Percentiles rank a stretch among this genome's conserved stretches.
Evolutionary conservation across 2,797 vertebrate genomes (phyloP).

Genomic region (Rhynchonycteris naso): DNA sequence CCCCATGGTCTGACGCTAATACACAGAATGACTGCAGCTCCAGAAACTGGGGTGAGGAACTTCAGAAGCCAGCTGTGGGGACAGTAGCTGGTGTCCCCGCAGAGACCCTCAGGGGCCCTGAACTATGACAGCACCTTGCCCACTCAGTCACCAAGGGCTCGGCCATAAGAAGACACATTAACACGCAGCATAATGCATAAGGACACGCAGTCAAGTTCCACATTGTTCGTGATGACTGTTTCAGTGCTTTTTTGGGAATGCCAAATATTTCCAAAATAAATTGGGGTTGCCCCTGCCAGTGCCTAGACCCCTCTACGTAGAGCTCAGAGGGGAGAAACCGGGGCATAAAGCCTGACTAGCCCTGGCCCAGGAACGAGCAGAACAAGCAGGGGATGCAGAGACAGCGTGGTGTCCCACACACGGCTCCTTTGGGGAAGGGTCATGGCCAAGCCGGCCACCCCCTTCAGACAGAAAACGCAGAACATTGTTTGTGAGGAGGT

Average conservation of each 20-base stretch:
- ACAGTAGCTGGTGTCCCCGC: background rate
- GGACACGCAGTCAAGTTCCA: background rate
- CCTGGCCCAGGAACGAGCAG: background rate
- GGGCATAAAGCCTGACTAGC: background rate
- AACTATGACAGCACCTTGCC: too few species aligned
- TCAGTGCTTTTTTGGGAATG: background rate
- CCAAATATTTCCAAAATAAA: background rate
- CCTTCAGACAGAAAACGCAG: background rate
- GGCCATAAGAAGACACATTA: too few species aligned
- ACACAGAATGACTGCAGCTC: background rate
- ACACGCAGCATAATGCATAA: too few species aligned
- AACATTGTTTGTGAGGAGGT: background rate
- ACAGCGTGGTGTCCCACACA: background rate
- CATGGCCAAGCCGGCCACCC: background rate
- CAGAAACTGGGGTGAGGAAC: background rate
- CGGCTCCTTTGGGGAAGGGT: too few species aligned
- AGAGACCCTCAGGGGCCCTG: background rate
- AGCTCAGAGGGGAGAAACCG: background rate
- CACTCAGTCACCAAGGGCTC: too few species aligned
- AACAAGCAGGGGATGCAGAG: background rate
- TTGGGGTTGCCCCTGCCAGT: accelerated
- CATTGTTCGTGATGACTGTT: background rate
- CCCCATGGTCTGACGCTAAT: background rate
- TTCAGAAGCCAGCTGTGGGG: background rate
- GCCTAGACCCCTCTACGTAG: background rate